phyloP scores from a whole-genome alignment of 1,140 invertebrate genomes.

The Micrasema longulum region DNA sequence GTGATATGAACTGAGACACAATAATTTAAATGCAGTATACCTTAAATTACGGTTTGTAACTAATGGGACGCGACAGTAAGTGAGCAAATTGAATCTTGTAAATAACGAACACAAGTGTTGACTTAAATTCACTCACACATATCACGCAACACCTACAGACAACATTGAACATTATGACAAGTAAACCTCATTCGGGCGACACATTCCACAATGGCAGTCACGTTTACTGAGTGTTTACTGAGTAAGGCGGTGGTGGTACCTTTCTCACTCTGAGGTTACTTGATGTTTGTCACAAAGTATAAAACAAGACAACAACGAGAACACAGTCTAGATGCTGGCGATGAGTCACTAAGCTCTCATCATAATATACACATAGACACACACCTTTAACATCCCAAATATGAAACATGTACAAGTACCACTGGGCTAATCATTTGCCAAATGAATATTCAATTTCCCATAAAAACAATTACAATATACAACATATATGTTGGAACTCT shows the following conservation, averaged over 20 bases:
- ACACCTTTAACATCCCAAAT: constrained; percentile 52
- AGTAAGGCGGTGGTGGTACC: no score
- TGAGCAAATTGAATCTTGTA: constrained; percentile 26
- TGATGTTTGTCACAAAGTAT: constrained; percentile 31
- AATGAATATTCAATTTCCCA: constrained; percentile 40
- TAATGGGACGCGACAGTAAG: constrained; percentile 6
- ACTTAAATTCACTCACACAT: constrained; percentile 51
- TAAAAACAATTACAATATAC: constrained; percentile 47
- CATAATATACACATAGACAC: constrained; percentile 51
- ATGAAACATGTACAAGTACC: constrained; percentile 31
- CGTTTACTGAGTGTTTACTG: no score
- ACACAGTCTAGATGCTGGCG: constrained; percentile 44
- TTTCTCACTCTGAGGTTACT: no score
- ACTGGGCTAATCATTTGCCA: constrained; percentile 39
- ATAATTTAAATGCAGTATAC: constrained; percentile 21
- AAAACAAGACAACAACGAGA: constrained; percentile 39
- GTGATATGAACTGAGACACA: constrained; percentile 39
- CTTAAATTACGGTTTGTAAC: no score
- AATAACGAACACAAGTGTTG: constrained; percentile 43
- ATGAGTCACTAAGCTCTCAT: constrained; percentile 48
- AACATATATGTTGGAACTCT: constrained; percentile 54
- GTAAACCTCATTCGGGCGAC: constrained; percentile 38
- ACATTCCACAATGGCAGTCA: constrained; percentile 29
- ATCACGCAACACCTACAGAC: constrained; percentile 52
- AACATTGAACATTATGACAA: constrained; percentile 49